Evolutionary conservation across 2,797 vertebrate genomes (phyloP), one percentile per base, ranked within the genome.

Genomic region (Pseudochaenichthys georgianus): DNA sequence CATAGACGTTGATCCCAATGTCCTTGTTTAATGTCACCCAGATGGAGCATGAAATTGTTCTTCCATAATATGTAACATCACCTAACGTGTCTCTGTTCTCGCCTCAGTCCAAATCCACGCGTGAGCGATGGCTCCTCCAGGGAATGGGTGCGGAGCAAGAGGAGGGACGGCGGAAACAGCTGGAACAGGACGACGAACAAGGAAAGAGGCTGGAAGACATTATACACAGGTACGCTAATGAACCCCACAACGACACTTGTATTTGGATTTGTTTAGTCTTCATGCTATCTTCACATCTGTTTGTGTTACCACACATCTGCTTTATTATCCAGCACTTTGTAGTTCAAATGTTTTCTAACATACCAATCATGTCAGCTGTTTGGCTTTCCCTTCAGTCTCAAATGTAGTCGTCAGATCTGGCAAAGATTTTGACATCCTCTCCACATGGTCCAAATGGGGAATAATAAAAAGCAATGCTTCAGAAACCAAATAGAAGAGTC

Each of bases 111-210:
- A 99, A 98, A 97, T 95, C 97, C 80, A 97, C 96, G 91, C 96
- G 98, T 13, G 98, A 99, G 86, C 96, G 96, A 93, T 99, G 98
- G 98, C 96, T 99, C 86, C 95, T 99, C 68, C 97, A 99, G 90
- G 98, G 98, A 72, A 94, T 95, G 81, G 95, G 94, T 11, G 90
- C 89, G 3, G 97, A 98, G 83, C 96, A 97, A 80, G 97, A 97
- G 51, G 96, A 97, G 88, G 93, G 91, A 70, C 95, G 96, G 74
- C 94, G 91, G 87, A 95, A 90, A 87, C 97, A 99, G 92, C 95
- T 97, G 92, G 96, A 98, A 75, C 95, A 95, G 83, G 97, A 99
- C 83, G 98, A 99, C 84, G 93, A 95, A 73, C 95, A 96, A 70
- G 95, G 97, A 75, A 98, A 96, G 94, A 95, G 92, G 70, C 94